Conservation (phyloP, 1,140 invertebrate species). For the Metopolophium dirhodum region DNA sequence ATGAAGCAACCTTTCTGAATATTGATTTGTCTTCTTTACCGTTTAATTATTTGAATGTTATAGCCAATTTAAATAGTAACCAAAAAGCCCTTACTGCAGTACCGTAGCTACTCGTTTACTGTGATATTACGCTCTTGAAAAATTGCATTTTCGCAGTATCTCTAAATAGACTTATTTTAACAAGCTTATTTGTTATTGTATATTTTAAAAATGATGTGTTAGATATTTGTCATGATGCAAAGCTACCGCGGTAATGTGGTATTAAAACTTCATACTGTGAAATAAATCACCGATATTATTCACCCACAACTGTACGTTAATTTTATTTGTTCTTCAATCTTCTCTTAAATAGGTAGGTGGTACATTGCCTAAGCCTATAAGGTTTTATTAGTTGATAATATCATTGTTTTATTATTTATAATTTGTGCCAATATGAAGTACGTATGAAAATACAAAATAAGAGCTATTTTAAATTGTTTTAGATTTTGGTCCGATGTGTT, state of each 20-base stretch:
- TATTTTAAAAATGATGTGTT: neutral
- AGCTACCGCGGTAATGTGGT: neutral
- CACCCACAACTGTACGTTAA: neutral
- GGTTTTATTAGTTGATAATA: too few species aligned
- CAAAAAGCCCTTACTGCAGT: neutral
- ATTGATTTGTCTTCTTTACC: neutral
- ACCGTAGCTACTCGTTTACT: neutral
- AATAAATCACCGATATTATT: neutral
- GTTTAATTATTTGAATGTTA: neutral
- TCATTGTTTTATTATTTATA: too few species aligned
- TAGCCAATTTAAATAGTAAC: neutral
- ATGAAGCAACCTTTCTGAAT: neutral
- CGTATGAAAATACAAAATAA: neutral
- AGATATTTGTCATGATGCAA: neutral
- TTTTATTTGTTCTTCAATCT: too few species aligned
- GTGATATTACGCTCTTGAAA: neutral
- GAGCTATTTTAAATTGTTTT: too few species aligned
- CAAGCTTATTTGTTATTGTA: neutral
- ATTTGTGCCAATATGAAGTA: neutral
- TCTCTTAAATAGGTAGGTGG: too few species aligned
- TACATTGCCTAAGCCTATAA: too few species aligned
- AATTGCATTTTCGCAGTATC: neutral
- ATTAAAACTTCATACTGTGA: neutral
- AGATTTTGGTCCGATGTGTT: too few species aligned
- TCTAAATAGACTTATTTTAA: neutral